Evolutionary conservation across 2,888 invertebrate species (phyloP).

Genomic region (Dynastes maya): DNA sequence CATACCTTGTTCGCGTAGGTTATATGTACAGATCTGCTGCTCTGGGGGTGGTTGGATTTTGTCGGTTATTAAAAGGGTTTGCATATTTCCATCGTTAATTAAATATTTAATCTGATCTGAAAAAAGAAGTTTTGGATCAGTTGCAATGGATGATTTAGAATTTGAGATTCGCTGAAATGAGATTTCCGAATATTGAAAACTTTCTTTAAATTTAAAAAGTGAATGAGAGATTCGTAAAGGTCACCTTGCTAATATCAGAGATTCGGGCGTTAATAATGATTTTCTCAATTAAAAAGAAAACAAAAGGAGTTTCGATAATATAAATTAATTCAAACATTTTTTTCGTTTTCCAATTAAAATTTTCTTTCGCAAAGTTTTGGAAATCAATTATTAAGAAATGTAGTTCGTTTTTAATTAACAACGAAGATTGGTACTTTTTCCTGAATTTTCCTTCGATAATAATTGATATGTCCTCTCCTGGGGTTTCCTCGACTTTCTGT

Average conservation of each 20-base stretch:
- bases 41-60: too few species aligned
- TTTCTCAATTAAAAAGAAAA: background rate
- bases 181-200: too few species aligned
- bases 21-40: constrained; percentile 11
- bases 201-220: too few species aligned
- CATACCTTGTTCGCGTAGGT: constrained; percentile 17
- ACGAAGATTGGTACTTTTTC: too few species aligned
- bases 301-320: background rate
- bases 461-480: too few species aligned
- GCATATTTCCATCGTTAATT: constrained; percentile 39
- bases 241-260: too few species aligned
- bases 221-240: too few species aligned
- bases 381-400: too few species aligned
- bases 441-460: too few species aligned
- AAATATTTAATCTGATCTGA: constrained; percentile 18
- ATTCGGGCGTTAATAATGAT: background rate
- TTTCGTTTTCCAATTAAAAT: background rate
- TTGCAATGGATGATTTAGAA: too few species aligned
- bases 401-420: too few species aligned
- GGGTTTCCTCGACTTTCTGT: background rate
- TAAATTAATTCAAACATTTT: background rate
- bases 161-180: background rate
- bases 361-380: background rate
- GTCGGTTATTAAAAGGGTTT: too few species aligned
- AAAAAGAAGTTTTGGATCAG: background rate